These are phyloP conservation scores for Notolepis coatsorum DNA, from an alignment of 2,797 vertebrate species.

Conservation along the genomic window DNA sequence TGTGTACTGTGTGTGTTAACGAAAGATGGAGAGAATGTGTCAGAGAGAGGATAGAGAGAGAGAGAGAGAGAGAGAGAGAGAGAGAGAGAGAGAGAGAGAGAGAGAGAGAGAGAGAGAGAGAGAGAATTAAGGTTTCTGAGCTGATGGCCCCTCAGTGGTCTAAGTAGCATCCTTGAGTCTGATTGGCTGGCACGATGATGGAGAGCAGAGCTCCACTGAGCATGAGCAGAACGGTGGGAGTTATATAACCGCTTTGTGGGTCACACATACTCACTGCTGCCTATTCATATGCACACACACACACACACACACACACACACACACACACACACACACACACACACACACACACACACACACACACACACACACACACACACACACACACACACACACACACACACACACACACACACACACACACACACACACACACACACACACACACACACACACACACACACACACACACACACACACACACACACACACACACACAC, in stretches of 20 bases:
- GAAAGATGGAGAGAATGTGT: too few species aligned
- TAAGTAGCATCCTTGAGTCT: too few species aligned
- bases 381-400: background rate
- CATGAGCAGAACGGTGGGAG: conserved; percentile 61
- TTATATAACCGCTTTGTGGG: conserved; percentile 75
- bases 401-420: too few species aligned
- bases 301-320: background rate
- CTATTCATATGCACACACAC: conserved; percentile 16
- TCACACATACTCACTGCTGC: conserved; percentile 54
- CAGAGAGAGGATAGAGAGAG: too few species aligned
- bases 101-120: too few species aligned
- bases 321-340: background rate
- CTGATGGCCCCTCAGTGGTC: conserved; percentile 24
- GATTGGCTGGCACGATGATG: conserved; percentile 57
- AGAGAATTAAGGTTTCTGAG: conserved; percentile 6
- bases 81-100: background rate
- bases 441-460: background rate
- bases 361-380: background rate
- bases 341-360: background rate
- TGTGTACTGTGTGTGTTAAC: background rate
- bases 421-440: conserved; percentile 4
- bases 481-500: background rate
- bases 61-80: too few species aligned
- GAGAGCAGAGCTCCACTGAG: conserved; percentile 56
- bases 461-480: conserved; percentile 1